These are phyloP conservation scores for Ochropleura leucogaster DNA, from an alignment of 2,888 invertebrate species.

Conservation along the genomic window DNA sequence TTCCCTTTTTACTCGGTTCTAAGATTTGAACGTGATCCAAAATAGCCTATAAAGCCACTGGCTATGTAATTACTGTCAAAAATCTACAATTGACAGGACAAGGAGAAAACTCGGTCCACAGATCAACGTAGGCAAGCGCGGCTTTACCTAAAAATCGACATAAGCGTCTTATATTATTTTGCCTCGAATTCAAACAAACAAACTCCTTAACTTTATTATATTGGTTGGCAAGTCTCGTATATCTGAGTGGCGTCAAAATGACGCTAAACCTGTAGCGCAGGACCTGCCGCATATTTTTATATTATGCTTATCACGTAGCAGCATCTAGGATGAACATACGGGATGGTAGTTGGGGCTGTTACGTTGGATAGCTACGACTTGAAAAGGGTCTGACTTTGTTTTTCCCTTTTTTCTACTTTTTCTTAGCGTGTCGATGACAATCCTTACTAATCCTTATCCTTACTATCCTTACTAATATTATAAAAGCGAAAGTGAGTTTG, in stretches of 20 bases:
- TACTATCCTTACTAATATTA: too few relatives aligned
- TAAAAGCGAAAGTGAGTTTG: too few relatives aligned
- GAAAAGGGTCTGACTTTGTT: background rate
- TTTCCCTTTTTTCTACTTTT: too few relatives aligned
- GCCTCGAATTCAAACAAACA: background rate
- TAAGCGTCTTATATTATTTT: background rate
- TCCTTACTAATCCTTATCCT: too few relatives aligned
- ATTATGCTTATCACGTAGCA: constrained; percentile 72
- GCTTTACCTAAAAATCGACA: background rate
- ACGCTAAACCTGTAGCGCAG: constrained; percentile 53
- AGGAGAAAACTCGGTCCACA: background rate
- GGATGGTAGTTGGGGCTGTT: background rate
- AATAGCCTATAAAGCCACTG: background rate
- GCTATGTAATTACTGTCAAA: too few relatives aligned
- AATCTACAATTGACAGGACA: background rate
- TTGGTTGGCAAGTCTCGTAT: background rate
- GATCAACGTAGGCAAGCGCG: background rate
- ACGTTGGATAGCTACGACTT: background rate
- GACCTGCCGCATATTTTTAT: constrained; percentile 61
- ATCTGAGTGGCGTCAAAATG: constrained; percentile 39
- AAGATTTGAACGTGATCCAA: background rate
- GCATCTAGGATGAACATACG: constrained; percentile 51
- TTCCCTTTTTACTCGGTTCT: background rate
- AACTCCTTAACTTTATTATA: background rate
- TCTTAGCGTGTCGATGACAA: too few relatives aligned